Evolutionary conservation across 2,797 vertebrate species (phyloP), one percentile per base, ranked within the genome.

Genomic region (Lutra lutra): DNA sequence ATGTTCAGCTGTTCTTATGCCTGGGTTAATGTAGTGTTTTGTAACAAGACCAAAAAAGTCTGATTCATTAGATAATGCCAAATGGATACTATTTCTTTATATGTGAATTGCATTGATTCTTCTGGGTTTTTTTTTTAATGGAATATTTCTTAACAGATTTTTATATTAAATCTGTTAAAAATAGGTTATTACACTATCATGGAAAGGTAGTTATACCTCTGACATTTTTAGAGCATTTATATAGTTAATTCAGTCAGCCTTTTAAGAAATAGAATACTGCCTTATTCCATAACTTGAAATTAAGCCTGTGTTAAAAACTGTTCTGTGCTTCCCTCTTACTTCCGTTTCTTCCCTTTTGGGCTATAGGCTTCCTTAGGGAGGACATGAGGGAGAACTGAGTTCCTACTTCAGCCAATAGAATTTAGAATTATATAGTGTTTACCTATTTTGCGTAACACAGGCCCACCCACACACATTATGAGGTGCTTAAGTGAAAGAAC

Each of bases 401-500:
- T 98, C 84, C 97, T 91, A 89, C 51, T 75, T 27, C 82, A 97
- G 89, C 98, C 98, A 98, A 97, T 98, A 95, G 97, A 70, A 89
- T 3, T 40, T 94, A 51, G 84, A n/a, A 54, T 75, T 27, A 70
- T 8, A 32, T 86, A 95, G 86, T 98, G 98, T 98, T 99, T 99
- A 98, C 97, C 97, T 98, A 46, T 96, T 98, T 98, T 98, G 98
- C 80, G 51, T 98, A 98, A 93, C 89, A 97, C 94, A 96, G 95
- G 87, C 96, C 98, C 98, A 40, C 98, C 98, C 98, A 97, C 98
- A 96, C 97, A 97, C 78, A 1, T 98, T 97, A 93, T 95, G 95
- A 97, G 79, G 93, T 27, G 96, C 95, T 95, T 60, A 99, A 99
- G 98, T 99, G 98, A 99, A 99, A 99, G 98, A 99, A 98, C 98